phyloP scores from a whole-genome alignment of 2,113 vertebrate species.

The Dasypus novemcinctus region DNA sequence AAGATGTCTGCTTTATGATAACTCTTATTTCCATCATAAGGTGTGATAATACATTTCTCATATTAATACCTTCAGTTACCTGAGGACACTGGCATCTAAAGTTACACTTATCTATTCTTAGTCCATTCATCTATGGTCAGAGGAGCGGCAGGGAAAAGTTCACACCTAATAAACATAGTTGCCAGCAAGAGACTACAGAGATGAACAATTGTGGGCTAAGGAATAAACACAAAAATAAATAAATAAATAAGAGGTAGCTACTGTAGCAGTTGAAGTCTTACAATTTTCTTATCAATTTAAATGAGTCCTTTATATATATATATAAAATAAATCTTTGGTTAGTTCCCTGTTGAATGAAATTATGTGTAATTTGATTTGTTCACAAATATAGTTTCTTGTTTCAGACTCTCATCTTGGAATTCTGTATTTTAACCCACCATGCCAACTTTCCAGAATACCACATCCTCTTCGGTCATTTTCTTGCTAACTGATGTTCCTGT shows the following conservation, averaged over 20 bases:
- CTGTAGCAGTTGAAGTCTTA: background rate
- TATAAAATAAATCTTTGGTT: background rate
- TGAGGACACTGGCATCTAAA: background rate
- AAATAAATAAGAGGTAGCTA: background rate
- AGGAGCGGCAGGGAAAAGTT: background rate
- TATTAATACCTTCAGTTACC: background rate
- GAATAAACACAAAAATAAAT: background rate
- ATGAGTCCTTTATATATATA: background rate
- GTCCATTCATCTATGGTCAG: background rate
- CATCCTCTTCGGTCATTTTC: conserved; percentile 25
- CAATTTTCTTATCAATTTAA: background rate
- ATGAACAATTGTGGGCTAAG: too few species aligned
- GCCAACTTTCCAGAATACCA: conserved; percentile 44
- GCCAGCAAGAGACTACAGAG: background rate
- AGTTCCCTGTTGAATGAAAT: background rate
- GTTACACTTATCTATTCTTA: background rate
- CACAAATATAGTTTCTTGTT: background rate
- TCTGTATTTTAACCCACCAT: conserved; percentile 55
- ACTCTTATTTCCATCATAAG: background rate
- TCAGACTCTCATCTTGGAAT: conserved; percentile 35
- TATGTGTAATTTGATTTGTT: background rate
- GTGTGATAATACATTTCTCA: background rate
- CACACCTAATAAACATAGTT: background rate
- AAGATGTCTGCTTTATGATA: background rate
- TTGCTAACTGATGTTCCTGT: conserved; percentile 69